Base-by-base conservation (phyloP, 2,113 vertebrate species). In the Pedetes capensis region DNA sequence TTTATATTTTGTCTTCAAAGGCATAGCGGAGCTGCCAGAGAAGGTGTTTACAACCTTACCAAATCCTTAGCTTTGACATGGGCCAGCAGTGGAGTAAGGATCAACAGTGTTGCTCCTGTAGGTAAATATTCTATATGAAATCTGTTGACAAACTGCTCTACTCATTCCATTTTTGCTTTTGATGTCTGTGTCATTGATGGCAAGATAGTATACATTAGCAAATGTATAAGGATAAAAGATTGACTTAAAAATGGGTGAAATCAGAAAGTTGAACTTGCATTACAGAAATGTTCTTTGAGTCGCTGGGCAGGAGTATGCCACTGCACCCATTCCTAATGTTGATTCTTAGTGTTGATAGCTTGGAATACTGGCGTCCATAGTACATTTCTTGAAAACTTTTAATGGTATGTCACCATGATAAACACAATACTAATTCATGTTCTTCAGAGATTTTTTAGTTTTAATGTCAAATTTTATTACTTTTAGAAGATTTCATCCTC, bases 21-120 rank as follows among this genome's bases (percentile, higher is more conserved):
- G 61, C 99, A 99, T 89, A 98, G 98, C 11, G 99, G 98, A 98
- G 99, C 99, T 83, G 99, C 99, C 2, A 98, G 99, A 97, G 99
- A 98, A 47, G 99, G 98, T 0, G 99, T 99, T 97, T 98, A 99
- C 95, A 99, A 98, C 87, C 97, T 99, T 22, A 99, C 99, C 39
- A 99, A 99, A 97, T 98, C 96, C 87, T 98, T 99, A 86, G 99
- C 99, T 84, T 95, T 99, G 23, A 99, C 99, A 86, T 99, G 99
- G 99, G 99, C 99, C 17, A 72, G 85, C 59, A 98, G 98, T 0
- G 99, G 99, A 57, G 97, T 99, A 23, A 95, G 99, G 91, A 97
- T 99, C 96, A 99, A 99, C 75, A 97, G 98, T 0, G 95, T 99
- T 39, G 99, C 99, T 23, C 99, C 99, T 39, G 99, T 99, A 97